phyloP scores from a whole-genome alignment of 2,888 invertebrate species.

The Drosophila buzzatii region DNA sequence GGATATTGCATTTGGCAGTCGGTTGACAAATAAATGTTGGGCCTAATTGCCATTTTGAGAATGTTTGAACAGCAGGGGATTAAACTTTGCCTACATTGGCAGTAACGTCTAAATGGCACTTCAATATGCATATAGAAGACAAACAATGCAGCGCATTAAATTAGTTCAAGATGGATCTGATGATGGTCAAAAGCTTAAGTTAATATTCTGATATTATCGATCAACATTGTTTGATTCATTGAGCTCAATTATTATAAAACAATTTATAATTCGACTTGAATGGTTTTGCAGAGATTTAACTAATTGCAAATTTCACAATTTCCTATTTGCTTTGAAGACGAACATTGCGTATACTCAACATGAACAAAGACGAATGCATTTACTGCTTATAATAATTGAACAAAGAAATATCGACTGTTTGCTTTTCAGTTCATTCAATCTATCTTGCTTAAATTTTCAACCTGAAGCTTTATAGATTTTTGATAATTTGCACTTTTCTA shows the following conservation, averaged over 20 bases:
- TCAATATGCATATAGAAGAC: not conserved
- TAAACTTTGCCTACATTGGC: conserved; percentile 5
- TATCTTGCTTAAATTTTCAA: not conserved
- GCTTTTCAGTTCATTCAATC: not conserved
- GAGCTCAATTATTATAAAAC: not conserved
- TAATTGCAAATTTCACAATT: not conserved
- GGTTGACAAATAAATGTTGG: conserved; percentile 50
- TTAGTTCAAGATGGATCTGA: not conserved
- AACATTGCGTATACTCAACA: conserved; percentile 46
- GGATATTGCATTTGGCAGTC: conserved; percentile 60
- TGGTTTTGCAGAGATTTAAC: not conserved
- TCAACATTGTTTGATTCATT: not conserved
- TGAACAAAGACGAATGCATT: conserved; percentile 9
- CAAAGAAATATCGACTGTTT: not conserved
- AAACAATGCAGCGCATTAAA: conserved; percentile 7
- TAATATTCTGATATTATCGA: not conserved
- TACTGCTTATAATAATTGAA: not conserved
- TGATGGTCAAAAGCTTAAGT: not conserved
- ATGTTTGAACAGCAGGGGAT: conserved; percentile 22
- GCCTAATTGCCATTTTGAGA: conserved; percentile 60
- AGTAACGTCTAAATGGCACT: not conserved
- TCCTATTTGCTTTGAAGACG: not conserved
- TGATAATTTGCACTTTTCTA: conserved; percentile 21
- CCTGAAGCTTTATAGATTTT: conserved; percentile 30
- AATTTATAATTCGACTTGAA: not conserved